Percentiles rank a stretch among this genome's conserved stretches.
These are phyloP conservation scores for Drosophila yakuba DNA, from an alignment of 1,140 invertebrate genomes.

Conservation along the genomic window DNA sequence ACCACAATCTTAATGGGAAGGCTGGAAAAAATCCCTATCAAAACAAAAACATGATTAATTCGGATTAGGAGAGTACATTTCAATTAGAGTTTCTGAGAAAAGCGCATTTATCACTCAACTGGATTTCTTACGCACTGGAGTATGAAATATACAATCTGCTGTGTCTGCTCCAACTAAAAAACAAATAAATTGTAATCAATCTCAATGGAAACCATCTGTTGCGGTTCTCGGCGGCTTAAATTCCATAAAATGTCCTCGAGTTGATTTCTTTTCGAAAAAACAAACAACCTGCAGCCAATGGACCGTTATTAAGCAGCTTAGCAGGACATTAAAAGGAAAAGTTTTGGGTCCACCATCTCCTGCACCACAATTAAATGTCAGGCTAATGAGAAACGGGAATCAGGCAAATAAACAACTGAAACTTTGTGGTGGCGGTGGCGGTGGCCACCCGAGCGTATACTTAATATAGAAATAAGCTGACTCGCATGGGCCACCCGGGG, in stretches of 20 bases:
- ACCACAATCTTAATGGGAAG: background rate
- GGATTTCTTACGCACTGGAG: background rate
- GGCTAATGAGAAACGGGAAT: slow-evolving; percentile 25
- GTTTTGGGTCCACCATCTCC: slow-evolving; percentile 12
- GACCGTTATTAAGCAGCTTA: slow-evolving; percentile 25
- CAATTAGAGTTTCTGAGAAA: background rate
- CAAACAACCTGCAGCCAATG: slow-evolving; percentile 8
- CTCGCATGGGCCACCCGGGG: slow-evolving; percentile 3
- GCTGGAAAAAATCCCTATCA: slow-evolving; percentile 3
- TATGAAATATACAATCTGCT: background rate
- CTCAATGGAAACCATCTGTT: slow-evolving; percentile 34
- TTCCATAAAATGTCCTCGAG: slow-evolving; percentile 17
- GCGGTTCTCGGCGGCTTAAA: slow-evolving; percentile 35
- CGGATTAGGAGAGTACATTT: background rate
- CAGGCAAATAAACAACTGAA: background rate
- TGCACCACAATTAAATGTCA: slow-evolving; percentile 36
- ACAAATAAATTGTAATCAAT: slow-evolving; percentile 43
- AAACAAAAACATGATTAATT: background rate
- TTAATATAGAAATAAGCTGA: slow-evolving; percentile 14
- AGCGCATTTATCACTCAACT: background rate
- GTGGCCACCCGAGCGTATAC: slow-evolving; percentile 4
- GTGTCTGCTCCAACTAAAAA: slow-evolving; percentile 11
- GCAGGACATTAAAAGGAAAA: slow-evolving; percentile 38
- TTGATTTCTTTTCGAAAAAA: slow-evolving; percentile 29
- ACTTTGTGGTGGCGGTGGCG: slow-evolving; percentile 10